Evolutionary conservation across 2,797 vertebrate genomes (phyloP).

Genomic region (Trachurus trachurus): DNA sequence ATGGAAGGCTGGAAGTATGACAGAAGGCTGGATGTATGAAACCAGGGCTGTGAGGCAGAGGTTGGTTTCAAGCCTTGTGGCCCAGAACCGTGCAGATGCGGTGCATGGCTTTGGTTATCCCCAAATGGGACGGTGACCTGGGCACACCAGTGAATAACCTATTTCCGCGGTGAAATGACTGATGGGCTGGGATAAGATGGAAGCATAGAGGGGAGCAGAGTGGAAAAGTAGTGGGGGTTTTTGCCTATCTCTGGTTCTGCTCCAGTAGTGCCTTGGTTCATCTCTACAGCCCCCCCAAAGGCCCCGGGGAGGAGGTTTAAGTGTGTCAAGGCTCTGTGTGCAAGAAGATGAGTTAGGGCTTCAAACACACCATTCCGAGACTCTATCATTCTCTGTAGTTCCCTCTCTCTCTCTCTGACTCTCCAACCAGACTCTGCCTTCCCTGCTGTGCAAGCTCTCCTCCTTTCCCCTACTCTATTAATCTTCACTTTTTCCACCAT

Average conservation of each 20-base stretch:
- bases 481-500: constrained; percentile 53
- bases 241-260: constrained; percentile 69
- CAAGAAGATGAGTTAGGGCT: constrained; percentile 66
- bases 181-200: constrained; percentile 70
- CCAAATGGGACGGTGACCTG: constrained; percentile 62
- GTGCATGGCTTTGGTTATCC: constrained; percentile 40
- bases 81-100: constrained; percentile 25
- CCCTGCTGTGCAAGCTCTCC: constrained; percentile 52
- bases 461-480: constrained; percentile 55
- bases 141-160: constrained; percentile 62
- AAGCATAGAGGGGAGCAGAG: constrained; percentile 54
- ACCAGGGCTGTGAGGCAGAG: not conserved
- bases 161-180: constrained; percentile 72
- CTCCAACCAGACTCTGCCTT: constrained; percentile 30
- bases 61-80: constrained; percentile 25
- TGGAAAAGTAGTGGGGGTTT: constrained; percentile 50
- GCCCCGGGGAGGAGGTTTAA: constrained; percentile 67
- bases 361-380: constrained; percentile 58
- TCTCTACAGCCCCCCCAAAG: constrained; percentile 55
- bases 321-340: constrained; percentile 76
- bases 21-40: no score
- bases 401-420: constrained; percentile 27
- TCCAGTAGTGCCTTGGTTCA: constrained; percentile 64
- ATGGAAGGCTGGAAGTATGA: no score
- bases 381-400: constrained; percentile 45